Base-by-base conservation (phyloP, 2,797 vertebrate genomes). In the Gorsachius magnificus region DNA sequence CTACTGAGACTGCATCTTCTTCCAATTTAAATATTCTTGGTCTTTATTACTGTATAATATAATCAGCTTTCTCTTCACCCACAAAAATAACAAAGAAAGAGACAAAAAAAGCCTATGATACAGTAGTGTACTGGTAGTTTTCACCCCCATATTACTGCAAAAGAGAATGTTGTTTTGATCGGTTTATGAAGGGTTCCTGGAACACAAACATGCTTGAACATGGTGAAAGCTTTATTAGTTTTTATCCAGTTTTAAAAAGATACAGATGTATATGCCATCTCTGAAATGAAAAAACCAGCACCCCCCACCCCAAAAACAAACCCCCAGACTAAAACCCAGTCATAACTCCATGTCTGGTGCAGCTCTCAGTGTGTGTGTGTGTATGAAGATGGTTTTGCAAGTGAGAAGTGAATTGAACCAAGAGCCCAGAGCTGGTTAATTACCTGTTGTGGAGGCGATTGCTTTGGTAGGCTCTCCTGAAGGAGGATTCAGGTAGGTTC, bases 11-110 rank as follows among this genome's bases (percentile, higher is more conserved):
- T 79, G 56, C 95, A 96, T 93, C 86, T 96, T 96, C 85, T 96
- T 95, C 97, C 87, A 94, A 48, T 96, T 96, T 96, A 92, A 93
- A 71, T 89, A 85, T 51, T 83, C 72, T 94, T 90, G 63, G 65
- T 74, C 82, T 95, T 95, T 95, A 95, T 96, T 93, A 85, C 87
- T 92, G n/a, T 71, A 65, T 89, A 95, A 90, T 93, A 70, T 74
- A 95, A 94, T 96, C 72, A 90, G 50, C 76, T 96, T 93, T 96
- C 80, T 92, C 75, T 91, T 94, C 92, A 93, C 77, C 68, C 82
- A 77, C 65, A 92, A 69, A 95, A 95, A 90, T 76, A 96, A 78
- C 70, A 89, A 83, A 83, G 65, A 92, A 41, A 86, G 76, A 72
- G 38, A 87, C 50, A 54, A 88, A 95, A 95, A 91, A 90, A 63